Conservation (phyloP, 2,113 vertebrate species). For the Callipepla californica region DNA sequence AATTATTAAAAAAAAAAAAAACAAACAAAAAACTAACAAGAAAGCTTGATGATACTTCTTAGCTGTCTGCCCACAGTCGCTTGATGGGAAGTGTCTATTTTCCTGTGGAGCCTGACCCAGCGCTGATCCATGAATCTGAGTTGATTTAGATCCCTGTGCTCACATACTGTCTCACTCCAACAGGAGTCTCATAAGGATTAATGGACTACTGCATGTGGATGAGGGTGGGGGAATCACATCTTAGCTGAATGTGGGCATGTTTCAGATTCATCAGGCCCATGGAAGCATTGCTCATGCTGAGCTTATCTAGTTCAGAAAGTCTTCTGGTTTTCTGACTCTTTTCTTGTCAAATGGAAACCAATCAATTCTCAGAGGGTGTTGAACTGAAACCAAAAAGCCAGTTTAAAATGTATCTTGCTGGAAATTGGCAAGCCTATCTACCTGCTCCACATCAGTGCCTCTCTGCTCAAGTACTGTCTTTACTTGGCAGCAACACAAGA, state of each 20-base stretch:
- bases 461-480: slow-evolving; percentile 49
- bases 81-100: not conserved
- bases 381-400: slow-evolving; percentile 34
- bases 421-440: slow-evolving; percentile 50
- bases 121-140: not conserved
- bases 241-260: not conserved
- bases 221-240: not conserved
- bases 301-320: slow-evolving; percentile 14
- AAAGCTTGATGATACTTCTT: not conserved
- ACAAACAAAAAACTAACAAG: not conserved
- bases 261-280: not conserved
- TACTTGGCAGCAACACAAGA: slow-evolving; percentile 62
- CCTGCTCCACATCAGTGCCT: slow-evolving; percentile 59
- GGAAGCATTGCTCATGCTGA: not conserved
- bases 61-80: not conserved
- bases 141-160: slow-evolving; percentile 15
- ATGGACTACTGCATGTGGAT: not conserved
- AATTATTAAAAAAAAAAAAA: not conserved
- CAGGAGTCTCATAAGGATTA: not conserved
- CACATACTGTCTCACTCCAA: not conserved
- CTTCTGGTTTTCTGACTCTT: slow-evolving; percentile 43
- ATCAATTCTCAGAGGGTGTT: slow-evolving; percentile 48
- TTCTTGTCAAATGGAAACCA: slow-evolving; percentile 49
- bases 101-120: not conserved
- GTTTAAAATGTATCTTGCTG: slow-evolving; percentile 32